Evolutionary conservation across 2,888 invertebrate species (phyloP), one percentile per base, ranked within the genome.

Genomic region (Cepaea hortensis): DNA sequence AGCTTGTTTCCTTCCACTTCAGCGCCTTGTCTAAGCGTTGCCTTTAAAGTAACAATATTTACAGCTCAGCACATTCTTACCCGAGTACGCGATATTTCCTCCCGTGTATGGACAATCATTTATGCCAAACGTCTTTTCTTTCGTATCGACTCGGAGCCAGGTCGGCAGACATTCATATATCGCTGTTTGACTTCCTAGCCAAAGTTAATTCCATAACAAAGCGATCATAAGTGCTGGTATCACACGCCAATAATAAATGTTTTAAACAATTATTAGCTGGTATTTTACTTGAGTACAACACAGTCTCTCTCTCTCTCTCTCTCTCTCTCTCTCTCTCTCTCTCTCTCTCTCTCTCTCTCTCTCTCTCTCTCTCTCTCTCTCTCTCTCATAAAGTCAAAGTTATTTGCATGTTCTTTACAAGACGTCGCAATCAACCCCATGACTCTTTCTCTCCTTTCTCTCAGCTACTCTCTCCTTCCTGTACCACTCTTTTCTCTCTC

Each of bases 141-240:
- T 62, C 6, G 3, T 81, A 55, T 85, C 48, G 23, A 79, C 75
- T 11, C 75, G 68, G 35, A 99, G 95, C 92, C 99, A 97, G 0
- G 97, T 97, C 18, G 99, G 99, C 87, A 99, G 95, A 95, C 98
- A 99, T 94, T 99, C 99, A 95, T 99, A 98, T 90, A 97, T 95
- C 88, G 99, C 97, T 87, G 99, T 96, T 94, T 98, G 99, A 97
- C 99, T 55, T 35, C 11, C 55, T 55, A 11, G 55, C 11, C 55
- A 55, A 55, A 55, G 55, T 95, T 18, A 68, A 84, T 35, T 35
- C 35, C 35, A 35, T 50, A 50, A 68, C 13, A 15, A 68, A 18
- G 13, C 15, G 5, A 68, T 55, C 55, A 55, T 55, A 55, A 55
- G 55, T 55, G 55, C 55, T 55, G 55, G 55, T 6, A 55, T 55